phyloP scores from a whole-genome alignment of 2,113 vertebrate genomes.

The Lanius ludovicianus region DNA sequence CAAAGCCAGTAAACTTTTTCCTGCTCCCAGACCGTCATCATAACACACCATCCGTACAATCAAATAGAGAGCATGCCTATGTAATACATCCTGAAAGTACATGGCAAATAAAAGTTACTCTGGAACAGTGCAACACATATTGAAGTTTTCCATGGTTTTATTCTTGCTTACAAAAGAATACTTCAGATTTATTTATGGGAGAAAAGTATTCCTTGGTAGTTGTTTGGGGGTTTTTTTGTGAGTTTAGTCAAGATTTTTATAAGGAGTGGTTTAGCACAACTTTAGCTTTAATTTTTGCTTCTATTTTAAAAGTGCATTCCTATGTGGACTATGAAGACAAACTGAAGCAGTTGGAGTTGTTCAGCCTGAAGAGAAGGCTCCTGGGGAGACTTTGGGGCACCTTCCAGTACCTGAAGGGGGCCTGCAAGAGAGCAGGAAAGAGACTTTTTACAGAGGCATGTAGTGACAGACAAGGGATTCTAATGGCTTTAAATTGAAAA shows the following conservation, averaged over 20 bases:
- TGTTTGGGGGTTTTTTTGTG: not conserved
- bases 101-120: not conserved
- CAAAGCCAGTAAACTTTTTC: slow-evolving; percentile 91
- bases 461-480: not conserved
- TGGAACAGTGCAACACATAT: not conserved
- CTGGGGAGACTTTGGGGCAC: not conserved
- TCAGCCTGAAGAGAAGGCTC: not conserved
- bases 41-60: slow-evolving; percentile 97
- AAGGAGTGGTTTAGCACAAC: not conserved
- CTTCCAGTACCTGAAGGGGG: not conserved
- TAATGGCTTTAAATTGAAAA: not conserved
- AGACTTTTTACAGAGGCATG: not conserved
- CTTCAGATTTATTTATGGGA: not conserved
- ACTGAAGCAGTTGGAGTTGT: not conserved
- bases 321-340: not conserved
- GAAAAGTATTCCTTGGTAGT: not conserved
- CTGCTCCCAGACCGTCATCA: slow-evolving; percentile 92
- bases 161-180: not conserved
- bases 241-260: not conserved
- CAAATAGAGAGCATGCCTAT: slow-evolving; percentile 91
- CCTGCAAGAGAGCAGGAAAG: not conserved
- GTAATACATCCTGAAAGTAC: slow-evolving; percentile 85
- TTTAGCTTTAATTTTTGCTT: not conserved
- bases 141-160: not conserved
- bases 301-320: not conserved